Conservation (phyloP, 2,113 vertebrate genomes). For the Cyprinus carpio region DNA sequence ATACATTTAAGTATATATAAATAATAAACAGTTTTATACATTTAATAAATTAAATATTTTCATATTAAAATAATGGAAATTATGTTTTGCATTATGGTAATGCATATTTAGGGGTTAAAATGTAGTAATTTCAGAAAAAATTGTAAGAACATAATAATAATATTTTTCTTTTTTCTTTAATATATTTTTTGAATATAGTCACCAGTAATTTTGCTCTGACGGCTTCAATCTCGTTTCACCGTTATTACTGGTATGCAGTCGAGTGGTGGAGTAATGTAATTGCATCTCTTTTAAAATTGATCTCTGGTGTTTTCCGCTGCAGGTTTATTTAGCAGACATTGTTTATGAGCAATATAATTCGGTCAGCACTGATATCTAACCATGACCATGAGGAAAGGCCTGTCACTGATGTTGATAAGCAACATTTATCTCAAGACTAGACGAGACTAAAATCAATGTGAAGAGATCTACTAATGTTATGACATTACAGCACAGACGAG, state of each 20-base stretch:
- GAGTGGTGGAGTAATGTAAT: constrained; percentile 59
- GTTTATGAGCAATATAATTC: neutral
- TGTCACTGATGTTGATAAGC: neutral
- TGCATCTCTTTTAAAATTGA: constrained; percentile 29
- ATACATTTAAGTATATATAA: no score
- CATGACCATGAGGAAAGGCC: neutral
- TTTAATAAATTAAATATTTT: no score
- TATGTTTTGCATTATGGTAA: no score
- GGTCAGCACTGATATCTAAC: neutral
- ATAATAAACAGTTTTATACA: no score
- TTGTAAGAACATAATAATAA: no score
- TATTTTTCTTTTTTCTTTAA: no score
- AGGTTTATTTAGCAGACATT: neutral
- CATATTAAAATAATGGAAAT: no score
- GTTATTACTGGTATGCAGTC: constrained; percentile 57
- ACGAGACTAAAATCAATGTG: constrained; percentile 18
- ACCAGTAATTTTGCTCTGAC: no score
- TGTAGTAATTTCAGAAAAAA: no score
- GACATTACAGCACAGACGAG: constrained; percentile 31
- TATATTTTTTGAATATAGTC: no score
- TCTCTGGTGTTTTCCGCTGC: neutral
- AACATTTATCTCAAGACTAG: constrained; percentile 1
- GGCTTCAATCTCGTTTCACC: neutral
- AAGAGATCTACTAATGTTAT: constrained; percentile 37
- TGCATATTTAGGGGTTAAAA: no score